Conservation (phyloP, 2,113 vertebrate species). For the Tragelaphus scriptus region DNA sequence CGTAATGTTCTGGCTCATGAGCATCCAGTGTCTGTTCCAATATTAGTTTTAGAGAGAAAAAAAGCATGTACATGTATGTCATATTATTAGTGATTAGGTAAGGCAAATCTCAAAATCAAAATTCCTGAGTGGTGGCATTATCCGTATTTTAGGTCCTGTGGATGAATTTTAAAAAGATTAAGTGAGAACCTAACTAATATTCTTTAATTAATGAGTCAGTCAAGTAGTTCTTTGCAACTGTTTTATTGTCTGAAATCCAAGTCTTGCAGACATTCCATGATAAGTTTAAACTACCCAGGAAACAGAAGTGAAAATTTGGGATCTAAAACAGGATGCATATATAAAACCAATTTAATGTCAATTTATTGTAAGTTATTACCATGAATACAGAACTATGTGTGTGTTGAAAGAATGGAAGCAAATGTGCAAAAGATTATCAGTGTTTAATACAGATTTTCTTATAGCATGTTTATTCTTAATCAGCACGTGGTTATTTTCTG, state of each 20-base stretch:
- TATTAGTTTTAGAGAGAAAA: not conserved
- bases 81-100: not conserved
- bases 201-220: not conserved
- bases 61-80: not conserved
- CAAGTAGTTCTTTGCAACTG: not conserved
- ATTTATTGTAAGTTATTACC: not conserved
- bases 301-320: not conserved
- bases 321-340: not conserved
- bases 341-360: conserved; percentile 12
- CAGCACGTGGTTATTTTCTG: not conserved
- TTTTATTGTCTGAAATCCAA: conserved; percentile 19
- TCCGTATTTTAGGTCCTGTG: not conserved
- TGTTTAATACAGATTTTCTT: not conserved
- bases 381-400: not conserved
- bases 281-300: not conserved
- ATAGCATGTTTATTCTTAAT: not conserved
- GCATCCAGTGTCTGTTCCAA: not conserved
- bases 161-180: not conserved
- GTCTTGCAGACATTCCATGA: not conserved
- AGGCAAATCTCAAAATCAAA: not conserved
- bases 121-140: not conserved
- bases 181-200: not conserved
- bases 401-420: not conserved
- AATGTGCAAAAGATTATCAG: not conserved
- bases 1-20: not conserved